Percentiles rank a stretch among this genome's conserved stretches.
phyloP scores from a whole-genome alignment of 2,888 invertebrate genomes.

The Xestia rhomboidea region DNA sequence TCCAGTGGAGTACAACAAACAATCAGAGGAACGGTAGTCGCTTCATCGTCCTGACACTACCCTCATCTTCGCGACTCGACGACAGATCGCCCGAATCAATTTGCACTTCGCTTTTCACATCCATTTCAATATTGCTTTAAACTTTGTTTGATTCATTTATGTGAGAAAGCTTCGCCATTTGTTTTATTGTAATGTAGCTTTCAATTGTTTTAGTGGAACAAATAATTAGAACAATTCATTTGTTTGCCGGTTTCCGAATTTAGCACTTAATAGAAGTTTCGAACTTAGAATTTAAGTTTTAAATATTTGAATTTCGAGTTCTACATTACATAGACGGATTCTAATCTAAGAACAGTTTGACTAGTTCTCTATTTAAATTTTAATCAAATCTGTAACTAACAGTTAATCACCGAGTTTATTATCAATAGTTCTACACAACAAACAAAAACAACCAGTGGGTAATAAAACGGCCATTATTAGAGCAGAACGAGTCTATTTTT shows the following conservation, averaged over 20 bases:
- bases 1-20: slow-evolving; percentile 65
- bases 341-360: not conserved
- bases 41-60: slow-evolving; percentile 61
- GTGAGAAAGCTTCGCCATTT: slow-evolving; percentile 12
- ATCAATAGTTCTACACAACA: not conserved
- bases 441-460: not conserved
- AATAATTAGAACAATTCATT: not conserved
- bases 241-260: not conserved
- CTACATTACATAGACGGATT: not conserved
- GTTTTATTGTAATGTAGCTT: not conserved
- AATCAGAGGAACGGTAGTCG: slow-evolving; percentile 60
- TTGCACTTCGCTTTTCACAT: slow-evolving; percentile 68
- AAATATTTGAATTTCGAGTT: not conserved
- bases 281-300: not conserved
- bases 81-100: slow-evolving; percentile 73
- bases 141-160: slow-evolving; percentile 56
- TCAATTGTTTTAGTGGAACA: not conserved
- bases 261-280: not conserved
- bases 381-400: not conserved
- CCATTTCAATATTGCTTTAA: slow-evolving; percentile 60
- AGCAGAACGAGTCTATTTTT: not conserved
- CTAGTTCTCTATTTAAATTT: not conserved
- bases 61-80: slow-evolving; percentile 67
- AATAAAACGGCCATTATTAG: not conserved
- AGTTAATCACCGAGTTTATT: not conserved